phyloP scores from a whole-genome alignment of 2,888 invertebrate genomes.

The Mylabris sibirica region DNA sequence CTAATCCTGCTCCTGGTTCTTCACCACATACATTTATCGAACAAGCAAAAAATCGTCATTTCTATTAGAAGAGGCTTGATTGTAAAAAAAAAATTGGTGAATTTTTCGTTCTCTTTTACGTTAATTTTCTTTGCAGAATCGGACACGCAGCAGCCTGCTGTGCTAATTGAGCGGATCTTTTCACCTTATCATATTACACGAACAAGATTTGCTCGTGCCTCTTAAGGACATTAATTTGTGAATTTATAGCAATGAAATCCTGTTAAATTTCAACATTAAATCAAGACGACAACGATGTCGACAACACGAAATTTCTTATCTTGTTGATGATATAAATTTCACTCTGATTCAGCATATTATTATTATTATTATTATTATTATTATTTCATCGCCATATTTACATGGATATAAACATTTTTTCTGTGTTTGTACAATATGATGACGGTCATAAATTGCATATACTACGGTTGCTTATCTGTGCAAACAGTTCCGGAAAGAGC shows the following conservation, averaged over 20 bases:
- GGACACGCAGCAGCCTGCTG: conserved; percentile 42
- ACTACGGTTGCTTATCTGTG: conserved; percentile 43
- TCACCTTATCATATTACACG: conserved; percentile 42
- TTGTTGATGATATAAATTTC: conserved; percentile 3
- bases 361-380: too few species aligned
- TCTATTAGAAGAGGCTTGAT: background rate
- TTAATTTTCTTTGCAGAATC: conserved; percentile 31
- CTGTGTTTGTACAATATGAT: background rate
- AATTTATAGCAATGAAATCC: conserved; percentile 14
- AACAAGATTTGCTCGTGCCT: conserved; percentile 36
- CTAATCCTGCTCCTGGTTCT: background rate
- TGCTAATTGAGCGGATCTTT: conserved; percentile 43
- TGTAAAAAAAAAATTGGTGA: background rate
- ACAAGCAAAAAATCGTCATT: background rate
- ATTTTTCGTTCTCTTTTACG: conserved; percentile 23
- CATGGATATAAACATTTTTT: background rate
- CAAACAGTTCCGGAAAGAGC: conserved; percentile 50
- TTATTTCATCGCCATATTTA: background rate
- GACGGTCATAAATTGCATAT: background rate
- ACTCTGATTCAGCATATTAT: conserved; percentile 2
- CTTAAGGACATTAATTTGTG: conserved; percentile 35
- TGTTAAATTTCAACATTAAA: conserved; percentile 12
- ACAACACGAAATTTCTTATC: conserved; percentile 6
- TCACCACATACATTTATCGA: background rate
- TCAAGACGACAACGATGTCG: background rate